Evolutionary conservation across 2,888 invertebrate genomes (phyloP), one percentile per base, ranked within the genome.

Genomic region (Fragum whitleyi): DNA sequence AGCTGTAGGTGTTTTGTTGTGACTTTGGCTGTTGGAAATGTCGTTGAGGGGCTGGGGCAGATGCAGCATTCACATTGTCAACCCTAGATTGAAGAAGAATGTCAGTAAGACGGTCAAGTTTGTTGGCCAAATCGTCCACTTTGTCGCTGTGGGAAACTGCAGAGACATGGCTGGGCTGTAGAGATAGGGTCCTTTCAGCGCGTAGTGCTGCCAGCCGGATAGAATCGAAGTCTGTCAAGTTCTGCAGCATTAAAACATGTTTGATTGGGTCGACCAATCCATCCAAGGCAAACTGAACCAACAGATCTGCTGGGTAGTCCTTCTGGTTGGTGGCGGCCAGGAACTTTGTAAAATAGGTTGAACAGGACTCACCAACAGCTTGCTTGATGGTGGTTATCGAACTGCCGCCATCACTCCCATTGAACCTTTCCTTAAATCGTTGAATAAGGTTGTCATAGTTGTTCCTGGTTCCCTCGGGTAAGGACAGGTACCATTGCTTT

Each of bases 181-280:
- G 14, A 21, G 53, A 9, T 7, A 75, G 0, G 19, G 75, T 69
- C 26, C 23, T 53, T 26, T 70, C 76, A 19, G 68, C 68, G 1
- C 59, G 53, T 1, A 39, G 32, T 5, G 70, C 70, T 11, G 61
- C 61, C 23, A 65, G 29, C 39, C 68, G 5, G 1, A 70, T 28
- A 14, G 26, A 11, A 2, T 76, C 76, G 0, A 70, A 9, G 21
- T 23, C 51, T 6, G n/a, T 47, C 16, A 51, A 36, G 19, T 59
- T 9, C 36, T 70, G 76, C 1, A 68, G 70, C 76, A 76, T 76
- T 36, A 76, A 53, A 47, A 76, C 68, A 6, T 53, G 53, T 21
- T 53, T 53, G 21, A 53, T 21, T 11, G 19, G 6, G n/a, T 53
- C 26, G 0, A 7, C 21, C 1, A 78, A 28, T 0, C 74, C 78